phyloP scores from a whole-genome alignment of 2,888 invertebrate species.

The Blomia tropicalis region DNA sequence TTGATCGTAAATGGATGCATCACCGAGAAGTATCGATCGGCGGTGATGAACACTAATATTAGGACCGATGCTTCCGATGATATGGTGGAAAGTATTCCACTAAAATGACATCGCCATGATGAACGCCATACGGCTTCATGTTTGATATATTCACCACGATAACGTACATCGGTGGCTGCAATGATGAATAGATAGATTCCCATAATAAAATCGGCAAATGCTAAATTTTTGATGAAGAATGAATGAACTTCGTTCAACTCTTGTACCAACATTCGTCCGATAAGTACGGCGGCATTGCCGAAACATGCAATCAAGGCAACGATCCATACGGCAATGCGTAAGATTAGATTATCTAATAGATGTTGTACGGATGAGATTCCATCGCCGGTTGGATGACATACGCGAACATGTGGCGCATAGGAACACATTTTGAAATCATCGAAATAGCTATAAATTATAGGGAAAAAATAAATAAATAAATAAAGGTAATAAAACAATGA shows the following conservation, averaged over 20 bases:
- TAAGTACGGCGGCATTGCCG: conserved; percentile 45
- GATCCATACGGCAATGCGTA: conserved; percentile 44
- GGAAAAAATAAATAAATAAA: neutral
- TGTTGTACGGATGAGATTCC: conserved; percentile 46
- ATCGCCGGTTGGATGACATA: conserved; percentile 46
- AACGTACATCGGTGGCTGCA: conserved; percentile 42
- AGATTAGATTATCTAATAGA: conserved; percentile 43
- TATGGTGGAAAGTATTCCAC: conserved; percentile 46
- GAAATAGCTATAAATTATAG: conserved; percentile 40
- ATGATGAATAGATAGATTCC: conserved; percentile 47
- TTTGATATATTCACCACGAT: conserved; percentile 44
- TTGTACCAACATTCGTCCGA: conserved; percentile 43
- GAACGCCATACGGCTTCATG: conserved; percentile 46
- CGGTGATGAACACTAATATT: conserved; percentile 45
- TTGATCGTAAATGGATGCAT: conserved; percentile 42
- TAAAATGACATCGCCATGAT: conserved; percentile 43
- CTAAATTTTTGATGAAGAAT: conserved; percentile 47
- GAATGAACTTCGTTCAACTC: conserved; percentile 44
- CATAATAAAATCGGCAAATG: conserved; percentile 48
- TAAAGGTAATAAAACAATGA: neutral
- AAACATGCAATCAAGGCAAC: conserved; percentile 45
- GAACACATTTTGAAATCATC: conserved; percentile 45
- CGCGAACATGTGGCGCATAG: conserved; percentile 42
- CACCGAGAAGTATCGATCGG: conserved; percentile 47
- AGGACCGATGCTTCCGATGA: conserved; percentile 48